A percentile compares a stretch with the other conserved stretches of the same genome.
Evolutionary conservation across 2,113 vertebrate genomes (phyloP).

Genomic region (Vanacampus margaritifer): DNA sequence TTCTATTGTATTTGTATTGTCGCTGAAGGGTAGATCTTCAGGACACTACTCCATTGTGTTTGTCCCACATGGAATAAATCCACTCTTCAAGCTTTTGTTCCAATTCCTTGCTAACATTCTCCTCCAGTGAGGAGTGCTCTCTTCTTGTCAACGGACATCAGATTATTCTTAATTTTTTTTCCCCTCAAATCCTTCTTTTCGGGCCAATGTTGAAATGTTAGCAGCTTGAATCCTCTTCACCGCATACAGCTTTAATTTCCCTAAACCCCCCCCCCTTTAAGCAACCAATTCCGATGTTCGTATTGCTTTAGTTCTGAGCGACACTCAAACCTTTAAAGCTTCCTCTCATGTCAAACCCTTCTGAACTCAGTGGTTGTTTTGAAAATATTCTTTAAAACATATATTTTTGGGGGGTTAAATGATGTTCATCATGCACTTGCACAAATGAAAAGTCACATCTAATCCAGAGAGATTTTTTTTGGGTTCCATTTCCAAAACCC

Average conservation of each 20-base stretch:
- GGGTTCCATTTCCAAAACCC: no score
- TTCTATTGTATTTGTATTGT: no score
- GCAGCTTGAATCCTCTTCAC: not conserved
- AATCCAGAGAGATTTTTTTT: no score
- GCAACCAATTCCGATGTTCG: not conserved
- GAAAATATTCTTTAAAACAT: no score
- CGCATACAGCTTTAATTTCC: not conserved
- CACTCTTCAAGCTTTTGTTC: not conserved
- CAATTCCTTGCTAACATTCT: not conserved
- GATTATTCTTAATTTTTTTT: not conserved
- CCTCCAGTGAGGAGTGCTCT: not conserved
- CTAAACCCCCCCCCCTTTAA: not conserved
- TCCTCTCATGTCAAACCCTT: no score
- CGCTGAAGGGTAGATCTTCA: not conserved
- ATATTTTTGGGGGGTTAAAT: no score
- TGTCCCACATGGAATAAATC: constrained; percentile 1
- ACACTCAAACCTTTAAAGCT: no score
- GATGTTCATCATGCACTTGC: no score
- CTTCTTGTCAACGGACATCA: not conserved
- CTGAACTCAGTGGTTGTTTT: no score
- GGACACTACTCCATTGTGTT: not conserved
- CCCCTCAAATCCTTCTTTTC: not conserved
- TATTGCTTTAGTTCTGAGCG: no score
- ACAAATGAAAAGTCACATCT: no score
- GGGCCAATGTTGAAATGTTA: not conserved